Conservation (phyloP, 1,140 invertebrate genomes). For the Scaptomyza hsui region DNA sequence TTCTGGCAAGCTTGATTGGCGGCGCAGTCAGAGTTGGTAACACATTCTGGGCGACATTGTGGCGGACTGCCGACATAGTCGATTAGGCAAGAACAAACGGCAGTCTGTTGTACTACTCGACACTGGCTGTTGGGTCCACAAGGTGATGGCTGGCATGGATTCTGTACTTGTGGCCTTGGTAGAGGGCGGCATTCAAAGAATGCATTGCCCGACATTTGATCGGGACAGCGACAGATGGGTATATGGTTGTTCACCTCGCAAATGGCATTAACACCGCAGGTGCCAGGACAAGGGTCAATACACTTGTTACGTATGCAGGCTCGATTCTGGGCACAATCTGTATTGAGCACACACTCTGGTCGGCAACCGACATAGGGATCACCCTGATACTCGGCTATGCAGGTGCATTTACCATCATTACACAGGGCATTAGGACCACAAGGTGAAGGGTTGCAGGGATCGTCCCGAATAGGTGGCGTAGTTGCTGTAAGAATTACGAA, state of each 20-base stretch:
- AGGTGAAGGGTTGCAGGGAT: constrained; percentile 90
- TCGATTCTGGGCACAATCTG: constrained; percentile 90
- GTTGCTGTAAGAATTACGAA: constrained; percentile 47
- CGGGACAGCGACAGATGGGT: constrained; percentile 90
- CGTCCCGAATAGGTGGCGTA: constrained; percentile 61
- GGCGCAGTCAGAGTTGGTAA: constrained; percentile 90
- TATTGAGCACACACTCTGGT: constrained; percentile 93
- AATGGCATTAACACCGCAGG: constrained; percentile 90
- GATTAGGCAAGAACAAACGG: constrained; percentile 90
- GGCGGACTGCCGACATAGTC: constrained; percentile 90
- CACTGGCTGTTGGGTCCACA: constrained; percentile 93
- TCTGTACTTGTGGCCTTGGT: constrained; percentile 76
- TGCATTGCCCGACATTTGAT: constrained; percentile 91
- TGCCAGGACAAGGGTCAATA: constrained; percentile 90
- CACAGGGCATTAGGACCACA: constrained; percentile 92
- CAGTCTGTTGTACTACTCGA: constrained; percentile 88
- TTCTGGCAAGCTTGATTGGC: constrained; percentile 90
- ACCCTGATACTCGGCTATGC: constrained; percentile 91
- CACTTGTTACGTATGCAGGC: constrained; percentile 93
- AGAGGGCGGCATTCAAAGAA: constrained; percentile 83
- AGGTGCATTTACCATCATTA: constrained; percentile 92
- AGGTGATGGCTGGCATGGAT: constrained; percentile 89
- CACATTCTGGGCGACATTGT: constrained; percentile 90
- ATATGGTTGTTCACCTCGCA: constrained; percentile 91
- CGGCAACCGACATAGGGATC: constrained; percentile 93